Evolutionary conservation across 2,888 invertebrate species (phyloP), one percentile per base, ranked within the genome.

Genomic region (Pimpla rufipes): DNA sequence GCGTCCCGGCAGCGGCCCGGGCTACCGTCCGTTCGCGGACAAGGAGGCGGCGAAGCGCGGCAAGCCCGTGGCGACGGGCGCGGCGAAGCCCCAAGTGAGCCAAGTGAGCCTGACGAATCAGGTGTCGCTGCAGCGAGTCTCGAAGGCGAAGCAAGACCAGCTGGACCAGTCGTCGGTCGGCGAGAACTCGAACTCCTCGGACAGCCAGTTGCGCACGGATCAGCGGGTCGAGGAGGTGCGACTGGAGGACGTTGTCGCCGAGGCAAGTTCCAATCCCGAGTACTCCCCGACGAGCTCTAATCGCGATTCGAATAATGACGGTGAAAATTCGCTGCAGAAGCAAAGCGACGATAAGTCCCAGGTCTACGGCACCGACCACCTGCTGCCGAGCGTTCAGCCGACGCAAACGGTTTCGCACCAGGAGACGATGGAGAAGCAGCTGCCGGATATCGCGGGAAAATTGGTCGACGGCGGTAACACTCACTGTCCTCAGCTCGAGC

Each of bases 101-200:
- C 93, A 92, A 79, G 88, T 92, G 64, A 81, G 74, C 16, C 81
- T 92, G 35, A 90, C 90, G 0, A 92, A 91, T 84, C 93, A 92
- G 80, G 92, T 93, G 16, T 91, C 92, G 2, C 86, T 93, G 16
- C 92, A 92, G 40, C 89, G 92, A 62, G 79, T 93, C 57, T 88
- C 90, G 1, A 92, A 91, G 85, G 87, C 89, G 1, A 93, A 92
- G 52, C 90, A 91, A 50, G 92, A 92, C 59, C 68, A 84, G 7
- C 21, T 86, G 50, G 93, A 93, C 82, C 89, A 91, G 67, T 90
- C 90, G 0, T 90, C 91, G 1, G 88, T 92, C 5, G 93, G 93
- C 2, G 93, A 93, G n/a, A 93, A 93, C 81, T 93, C 93, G 0
- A 93, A 93, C 74, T 93, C 93, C 0, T 93, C 93, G 0, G 93